Conservation (phyloP, 2,797 vertebrate genomes). For the Coccyzus lansbergi region DNA sequence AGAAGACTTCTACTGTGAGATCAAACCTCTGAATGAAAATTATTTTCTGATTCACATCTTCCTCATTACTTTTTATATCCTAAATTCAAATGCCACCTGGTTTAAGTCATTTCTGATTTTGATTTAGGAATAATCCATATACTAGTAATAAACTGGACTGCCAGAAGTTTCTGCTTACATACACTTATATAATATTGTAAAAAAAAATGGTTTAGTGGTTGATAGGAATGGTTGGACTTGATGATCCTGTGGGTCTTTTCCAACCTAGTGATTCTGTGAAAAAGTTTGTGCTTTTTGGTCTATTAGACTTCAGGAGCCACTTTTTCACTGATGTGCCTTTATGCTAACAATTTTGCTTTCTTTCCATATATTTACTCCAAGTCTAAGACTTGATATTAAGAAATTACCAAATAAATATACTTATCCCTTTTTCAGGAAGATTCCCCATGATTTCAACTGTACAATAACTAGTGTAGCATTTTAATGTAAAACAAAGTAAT, state of each 20-base stretch:
- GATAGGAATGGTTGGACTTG: too few species aligned
- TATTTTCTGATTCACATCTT: constrained; percentile 19
- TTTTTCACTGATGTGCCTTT: neutral
- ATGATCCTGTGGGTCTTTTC: too few species aligned
- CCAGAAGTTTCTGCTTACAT: constrained; percentile 27
- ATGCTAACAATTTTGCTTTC: neutral
- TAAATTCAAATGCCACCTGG: constrained; percentile 26
- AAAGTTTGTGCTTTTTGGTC: neutral
- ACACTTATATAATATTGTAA: neutral
- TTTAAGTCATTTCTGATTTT: constrained; percentile 12
- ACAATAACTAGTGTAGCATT: neutral
- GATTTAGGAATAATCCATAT: constrained; percentile 21
- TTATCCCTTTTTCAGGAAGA: neutral
- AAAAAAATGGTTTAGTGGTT: neutral
- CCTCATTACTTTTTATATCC: constrained; percentile 47
- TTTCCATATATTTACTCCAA: neutral
- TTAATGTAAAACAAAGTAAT: neutral
- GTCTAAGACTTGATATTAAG: neutral
- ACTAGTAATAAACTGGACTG: neutral
- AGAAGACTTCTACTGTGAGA: neutral
- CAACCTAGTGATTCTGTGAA: too few species aligned
- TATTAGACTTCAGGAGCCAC: neutral
- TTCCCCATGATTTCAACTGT: neutral
- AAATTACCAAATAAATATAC: neutral
- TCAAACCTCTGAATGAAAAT: neutral